A percentile compares a stretch with the other conserved stretches of the same genome.
Conservation (phyloP, 2,113 vertebrate genomes). For the Mirza zaza region DNA sequence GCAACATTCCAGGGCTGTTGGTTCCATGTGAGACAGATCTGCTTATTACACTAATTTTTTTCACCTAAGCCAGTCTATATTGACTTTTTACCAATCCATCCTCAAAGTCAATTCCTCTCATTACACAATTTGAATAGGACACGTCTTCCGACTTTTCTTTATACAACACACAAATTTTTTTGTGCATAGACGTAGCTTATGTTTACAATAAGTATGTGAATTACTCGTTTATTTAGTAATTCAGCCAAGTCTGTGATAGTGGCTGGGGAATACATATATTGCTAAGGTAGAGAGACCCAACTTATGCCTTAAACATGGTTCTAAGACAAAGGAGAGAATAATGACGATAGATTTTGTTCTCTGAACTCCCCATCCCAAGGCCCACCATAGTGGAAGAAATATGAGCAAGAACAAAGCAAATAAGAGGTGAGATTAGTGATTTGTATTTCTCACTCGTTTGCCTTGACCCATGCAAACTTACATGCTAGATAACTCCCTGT, state of each 20-base stretch:
- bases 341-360: neutral
- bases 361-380: neutral
- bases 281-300: neutral
- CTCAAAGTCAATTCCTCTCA: neutral
- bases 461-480: neutral
- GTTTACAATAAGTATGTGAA: neutral
- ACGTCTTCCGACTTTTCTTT: neutral
- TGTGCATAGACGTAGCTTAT: neutral
- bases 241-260: neutral
- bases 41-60: neutral
- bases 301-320: neutral
- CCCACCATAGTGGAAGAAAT: neutral
- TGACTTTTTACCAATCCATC: neutral
- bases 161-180: neutral
- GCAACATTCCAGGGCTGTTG: neutral
- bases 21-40: neutral
- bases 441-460: neutral
- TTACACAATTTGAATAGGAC: neutral
- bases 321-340: neutral
- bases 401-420: neutral
- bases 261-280: neutral
- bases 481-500: neutral
- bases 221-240: neutral
- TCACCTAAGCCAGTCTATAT: neutral
- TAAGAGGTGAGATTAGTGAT: neutral